Evolutionary conservation across 2,113 vertebrate genomes (phyloP), one percentile per base, ranked within the genome.

Genomic region (Pygathrix nemaeus): DNA sequence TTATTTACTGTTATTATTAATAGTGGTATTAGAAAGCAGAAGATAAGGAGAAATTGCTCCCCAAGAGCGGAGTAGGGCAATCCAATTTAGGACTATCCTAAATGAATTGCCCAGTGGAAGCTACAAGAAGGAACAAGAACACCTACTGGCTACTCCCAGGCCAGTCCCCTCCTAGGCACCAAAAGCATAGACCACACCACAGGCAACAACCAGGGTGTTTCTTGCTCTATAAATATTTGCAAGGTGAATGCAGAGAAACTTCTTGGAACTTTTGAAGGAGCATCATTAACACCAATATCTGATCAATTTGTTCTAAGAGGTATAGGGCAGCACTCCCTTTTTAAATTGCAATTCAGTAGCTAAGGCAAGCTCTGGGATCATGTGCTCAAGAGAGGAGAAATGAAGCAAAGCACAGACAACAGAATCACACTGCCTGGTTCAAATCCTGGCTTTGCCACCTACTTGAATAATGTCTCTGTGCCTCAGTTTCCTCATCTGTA

Each of bases 401-500:
- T 13, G 57, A 50, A 66, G 13, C 32, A 48, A 76, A 73, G 20
- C 35, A 5, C 66, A 45, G 25, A 72, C 35, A 27, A 16, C 4
- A 6, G 40, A 75, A 35, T 45, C 16, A 4, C 16, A 3, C 45
- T 32, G 12, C 35, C 70, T 59, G 57, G n/a, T n/a, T 50, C 43
- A 79, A 59, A 86, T 20, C 32, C 57, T 25, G 32, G 25, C 43
- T 11, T 25, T 7, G 25, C 27, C 12, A 6, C 64, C 79, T 14
- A 4, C 50, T 75, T 23, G 7, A 21, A 4, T 72, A 13, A 45
- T 25, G 5, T n/a, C 64, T 38, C 76, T 32, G 23, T 66, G 73
- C 50, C 68, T 95, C 25, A 55, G 57, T 88, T n/a, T 98, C 45
- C 79, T 90, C 45, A 13, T 75, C 83, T 93, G 64, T 73, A 55